These are phyloP conservation scores for Xiphophorus hellerii DNA, from an alignment of 2,113 vertebrate species.

Conservation along the genomic window DNA sequence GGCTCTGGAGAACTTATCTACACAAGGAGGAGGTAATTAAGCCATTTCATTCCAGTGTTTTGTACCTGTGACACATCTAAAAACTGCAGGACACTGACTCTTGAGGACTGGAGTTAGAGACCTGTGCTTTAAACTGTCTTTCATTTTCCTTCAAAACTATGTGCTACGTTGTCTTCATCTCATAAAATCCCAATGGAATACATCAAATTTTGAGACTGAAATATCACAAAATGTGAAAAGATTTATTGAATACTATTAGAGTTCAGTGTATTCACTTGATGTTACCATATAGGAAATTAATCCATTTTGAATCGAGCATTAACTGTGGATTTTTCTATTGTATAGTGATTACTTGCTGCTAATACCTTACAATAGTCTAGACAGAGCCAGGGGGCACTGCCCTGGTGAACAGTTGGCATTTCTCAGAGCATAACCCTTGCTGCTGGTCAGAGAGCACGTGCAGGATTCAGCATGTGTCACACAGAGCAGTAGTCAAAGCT, in stretches of 20 bases:
- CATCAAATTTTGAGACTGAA: too few species aligned
- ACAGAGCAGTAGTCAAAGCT: slow-evolving; percentile 34
- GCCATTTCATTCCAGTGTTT: too few species aligned
- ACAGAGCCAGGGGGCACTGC: slow-evolving; percentile 19
- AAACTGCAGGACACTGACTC: too few species aligned
- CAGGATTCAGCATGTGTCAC: slow-evolving; percentile 6
- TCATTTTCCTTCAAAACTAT: too few species aligned
- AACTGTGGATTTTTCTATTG: not conserved
- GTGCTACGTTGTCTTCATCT: too few species aligned
- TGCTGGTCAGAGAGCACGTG: slow-evolving; percentile 30
- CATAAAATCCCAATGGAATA: too few species aligned
- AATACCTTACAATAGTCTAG: slow-evolving; percentile 4
- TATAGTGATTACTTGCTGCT: slow-evolving; percentile 1
- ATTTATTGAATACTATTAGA: not conserved
- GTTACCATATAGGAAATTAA: not conserved
- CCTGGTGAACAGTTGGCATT: slow-evolving; percentile 11
- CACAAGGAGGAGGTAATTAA: too few species aligned
- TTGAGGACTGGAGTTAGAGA: too few species aligned
- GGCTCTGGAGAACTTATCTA: too few species aligned
- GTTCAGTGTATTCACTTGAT: not conserved
- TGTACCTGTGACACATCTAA: too few species aligned
- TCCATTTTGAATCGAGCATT: not conserved
- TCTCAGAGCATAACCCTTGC: not conserved
- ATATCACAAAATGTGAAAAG: not conserved
- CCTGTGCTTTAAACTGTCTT: too few species aligned